Conservation (phyloP, 2,113 vertebrate species). For the Corydoras maculifer region DNA sequence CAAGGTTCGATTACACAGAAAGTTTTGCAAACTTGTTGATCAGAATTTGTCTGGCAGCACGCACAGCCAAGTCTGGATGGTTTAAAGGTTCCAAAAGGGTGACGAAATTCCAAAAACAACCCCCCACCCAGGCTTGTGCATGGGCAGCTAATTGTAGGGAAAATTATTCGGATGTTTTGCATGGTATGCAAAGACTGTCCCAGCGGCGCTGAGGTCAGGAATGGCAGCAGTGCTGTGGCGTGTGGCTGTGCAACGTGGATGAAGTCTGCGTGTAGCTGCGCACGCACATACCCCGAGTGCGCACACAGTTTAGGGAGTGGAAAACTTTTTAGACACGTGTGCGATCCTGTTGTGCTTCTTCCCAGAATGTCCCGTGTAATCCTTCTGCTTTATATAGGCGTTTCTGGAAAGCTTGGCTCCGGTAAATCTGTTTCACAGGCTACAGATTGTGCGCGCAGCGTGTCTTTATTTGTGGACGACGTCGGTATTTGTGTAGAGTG, state of each 20-base stretch:
- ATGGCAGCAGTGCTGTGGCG: constrained; percentile 9
- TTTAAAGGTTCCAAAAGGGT: background rate
- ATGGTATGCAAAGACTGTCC: constrained; percentile 34
- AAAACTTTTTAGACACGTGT: constrained; percentile 2
- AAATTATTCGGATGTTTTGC: constrained; percentile 42
- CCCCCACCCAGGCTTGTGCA: background rate
- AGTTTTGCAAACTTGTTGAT: too few relatives aligned
- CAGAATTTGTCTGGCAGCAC: too few relatives aligned
- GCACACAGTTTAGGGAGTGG: background rate
- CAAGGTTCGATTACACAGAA: too few relatives aligned
- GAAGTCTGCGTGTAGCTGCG: background rate
- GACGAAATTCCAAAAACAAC: background rate
- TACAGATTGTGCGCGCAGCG: background rate
- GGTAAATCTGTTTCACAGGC: constrained; percentile 2
- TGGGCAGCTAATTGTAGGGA: constrained; percentile 12
- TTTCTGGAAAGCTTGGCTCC: constrained; percentile 11
- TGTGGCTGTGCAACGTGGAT: constrained; percentile 39
- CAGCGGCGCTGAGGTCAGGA: constrained; percentile 2
- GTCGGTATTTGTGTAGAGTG: background rate
- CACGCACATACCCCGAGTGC: constrained; percentile 1
- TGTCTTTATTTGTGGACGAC: background rate
- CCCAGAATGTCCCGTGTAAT: background rate
- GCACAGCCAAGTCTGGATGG: background rate
- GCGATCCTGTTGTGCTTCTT: background rate
- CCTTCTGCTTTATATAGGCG: background rate